Evolutionary conservation across 1,140 invertebrate genomes (phyloP).

Genomic region (Chlorops oryzae): DNA sequence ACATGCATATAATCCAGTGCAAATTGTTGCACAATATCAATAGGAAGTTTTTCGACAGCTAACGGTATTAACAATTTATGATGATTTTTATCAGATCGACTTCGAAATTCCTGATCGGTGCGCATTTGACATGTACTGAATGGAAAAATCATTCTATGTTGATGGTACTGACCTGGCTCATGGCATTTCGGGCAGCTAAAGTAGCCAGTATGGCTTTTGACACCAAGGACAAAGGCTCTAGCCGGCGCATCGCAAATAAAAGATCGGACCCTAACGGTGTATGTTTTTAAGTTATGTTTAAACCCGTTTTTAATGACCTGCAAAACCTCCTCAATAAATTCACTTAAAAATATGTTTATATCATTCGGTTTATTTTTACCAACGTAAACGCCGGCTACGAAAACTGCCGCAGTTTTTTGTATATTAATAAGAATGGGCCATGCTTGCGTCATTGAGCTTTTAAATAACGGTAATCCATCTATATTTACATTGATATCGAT

Average conservation of each 20-base stretch:
- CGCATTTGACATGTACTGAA: not conserved
- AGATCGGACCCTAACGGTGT: conserved; percentile 3
- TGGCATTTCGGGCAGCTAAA: conserved; percentile 7
- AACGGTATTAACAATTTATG: conserved; percentile 1
- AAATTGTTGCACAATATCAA: conserved; percentile 2
- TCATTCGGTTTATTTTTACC: conserved; percentile 6
- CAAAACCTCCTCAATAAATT: conserved; percentile 8
- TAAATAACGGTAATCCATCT: conserved; percentile 5
- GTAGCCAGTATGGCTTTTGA: conserved; percentile 7
- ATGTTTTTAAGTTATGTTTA: not conserved
- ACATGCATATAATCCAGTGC: conserved; percentile 3
- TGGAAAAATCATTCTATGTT: not conserved
- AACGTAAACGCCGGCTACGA: conserved; percentile 3
- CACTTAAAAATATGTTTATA: not conserved
- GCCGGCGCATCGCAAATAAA: conserved; percentile 8
- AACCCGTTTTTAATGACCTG: conserved; percentile 1
- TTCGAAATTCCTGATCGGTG: conserved; percentile 5
- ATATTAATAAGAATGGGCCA: conserved; percentile 5
- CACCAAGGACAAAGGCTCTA: conserved; percentile 3
- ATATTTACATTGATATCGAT: conserved; percentile 7
- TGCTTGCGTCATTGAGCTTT: conserved; percentile 5
- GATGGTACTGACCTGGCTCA: not conserved
- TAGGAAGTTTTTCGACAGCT: conserved; percentile 3
- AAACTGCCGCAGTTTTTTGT: not conserved
- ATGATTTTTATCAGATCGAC: conserved; percentile 5